These are phyloP conservation scores for Pangasianodon gigas DNA, from an alignment of 2,113 vertebrate genomes.

Conservation along the genomic window DNA sequence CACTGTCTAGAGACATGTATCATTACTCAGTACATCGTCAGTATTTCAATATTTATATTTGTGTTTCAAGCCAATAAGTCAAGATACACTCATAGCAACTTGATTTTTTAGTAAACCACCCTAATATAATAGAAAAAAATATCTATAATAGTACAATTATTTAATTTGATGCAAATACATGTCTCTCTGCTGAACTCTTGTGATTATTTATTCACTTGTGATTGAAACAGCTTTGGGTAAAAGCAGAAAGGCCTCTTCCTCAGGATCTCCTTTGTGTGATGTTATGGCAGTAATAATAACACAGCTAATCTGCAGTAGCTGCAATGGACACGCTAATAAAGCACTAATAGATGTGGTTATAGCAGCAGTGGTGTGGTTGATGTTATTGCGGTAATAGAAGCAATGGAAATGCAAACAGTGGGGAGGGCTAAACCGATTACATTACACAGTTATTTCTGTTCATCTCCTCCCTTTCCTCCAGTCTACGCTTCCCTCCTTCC, in stretches of 20 bases:
- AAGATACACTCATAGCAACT: background rate
- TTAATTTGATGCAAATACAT: background rate
- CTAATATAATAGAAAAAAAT: background rate
- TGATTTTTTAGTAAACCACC: background rate
- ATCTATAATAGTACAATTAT: background rate
- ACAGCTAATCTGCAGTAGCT: slow-evolving; percentile 36
- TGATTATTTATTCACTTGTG: background rate
- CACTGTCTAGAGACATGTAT: background rate
- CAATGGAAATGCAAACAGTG: slow-evolving; percentile 50
- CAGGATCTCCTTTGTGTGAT: slow-evolving; percentile 34
- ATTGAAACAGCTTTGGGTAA: background rate
- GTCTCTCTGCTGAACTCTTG: background rate
- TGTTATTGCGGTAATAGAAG: slow-evolving; percentile 53
- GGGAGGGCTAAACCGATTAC: slow-evolving; percentile 51
- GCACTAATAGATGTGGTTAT: slow-evolving; percentile 49
- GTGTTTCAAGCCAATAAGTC: background rate
- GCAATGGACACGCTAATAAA: slow-evolving; percentile 40
- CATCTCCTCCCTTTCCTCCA: slow-evolving; percentile 45
- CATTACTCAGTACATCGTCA: background rate
- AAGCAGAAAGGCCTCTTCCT: background rate
- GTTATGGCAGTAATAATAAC: slow-evolving; percentile 38
- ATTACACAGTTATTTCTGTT: slow-evolving; percentile 57
- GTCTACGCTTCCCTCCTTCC: slow-evolving; percentile 12
- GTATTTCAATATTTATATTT: background rate
- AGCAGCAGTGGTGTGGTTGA: slow-evolving; percentile 28